phyloP scores from a whole-genome alignment of 2,113 vertebrate species.

The Pseudonaja textilis region DNA sequence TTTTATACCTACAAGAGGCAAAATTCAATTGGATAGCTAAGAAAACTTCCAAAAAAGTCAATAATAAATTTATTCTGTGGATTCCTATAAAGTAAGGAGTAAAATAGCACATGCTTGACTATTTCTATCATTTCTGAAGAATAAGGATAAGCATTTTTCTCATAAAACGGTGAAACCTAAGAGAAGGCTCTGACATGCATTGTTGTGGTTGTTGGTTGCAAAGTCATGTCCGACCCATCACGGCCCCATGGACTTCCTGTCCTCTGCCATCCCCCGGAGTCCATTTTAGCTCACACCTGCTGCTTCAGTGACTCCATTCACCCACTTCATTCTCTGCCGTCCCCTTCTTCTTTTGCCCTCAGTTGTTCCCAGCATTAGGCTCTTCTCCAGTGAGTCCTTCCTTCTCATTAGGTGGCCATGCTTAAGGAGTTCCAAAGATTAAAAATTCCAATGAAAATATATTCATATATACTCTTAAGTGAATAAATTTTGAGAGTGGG shows the following conservation, averaged over 20 bases:
- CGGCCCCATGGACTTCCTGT: too few species aligned
- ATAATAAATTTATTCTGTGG: not conserved
- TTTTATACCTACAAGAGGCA: not conserved
- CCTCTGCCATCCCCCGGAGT: too few species aligned
- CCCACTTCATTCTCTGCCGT: too few species aligned
- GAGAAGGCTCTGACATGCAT: too few species aligned
- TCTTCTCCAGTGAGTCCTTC: too few species aligned
- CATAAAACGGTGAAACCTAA: not conserved
- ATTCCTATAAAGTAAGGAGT: not conserved
- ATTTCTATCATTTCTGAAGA: not conserved
- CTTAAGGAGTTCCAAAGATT: not conserved
- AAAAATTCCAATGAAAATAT: not conserved
- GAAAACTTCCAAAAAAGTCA: not conserved
- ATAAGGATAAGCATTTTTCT: not conserved
- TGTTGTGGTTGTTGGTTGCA: too few species aligned
- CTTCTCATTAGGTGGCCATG: too few species aligned
- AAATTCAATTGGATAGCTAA: not conserved
- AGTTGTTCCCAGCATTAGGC: too few species aligned
- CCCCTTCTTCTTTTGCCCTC: too few species aligned
- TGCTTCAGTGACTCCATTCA: too few species aligned
- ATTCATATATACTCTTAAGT: not conserved
- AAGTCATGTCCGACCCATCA: too few species aligned
- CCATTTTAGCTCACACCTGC: too few species aligned
- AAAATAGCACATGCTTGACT: not conserved
- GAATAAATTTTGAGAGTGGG: not conserved